A percentile compares a stretch with the other conserved stretches of the same genome.
These are phyloP conservation scores for Decapterus maruadsi DNA, from an alignment of 2,797 vertebrate species.

Conservation along the genomic window DNA sequence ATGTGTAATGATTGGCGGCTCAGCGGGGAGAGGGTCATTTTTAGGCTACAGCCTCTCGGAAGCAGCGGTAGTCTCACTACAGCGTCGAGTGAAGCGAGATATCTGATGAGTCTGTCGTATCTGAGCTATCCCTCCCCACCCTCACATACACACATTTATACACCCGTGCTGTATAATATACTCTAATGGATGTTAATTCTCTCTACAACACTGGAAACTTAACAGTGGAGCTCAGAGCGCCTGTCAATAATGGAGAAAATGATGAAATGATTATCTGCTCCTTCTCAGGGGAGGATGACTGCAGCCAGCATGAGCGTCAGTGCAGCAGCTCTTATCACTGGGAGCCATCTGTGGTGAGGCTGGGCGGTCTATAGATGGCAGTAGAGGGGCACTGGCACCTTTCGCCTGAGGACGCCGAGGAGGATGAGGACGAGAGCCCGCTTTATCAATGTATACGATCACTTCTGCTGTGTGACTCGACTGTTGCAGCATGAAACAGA, in stretches of 20 bases:
- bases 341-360: conserved; percentile 21
- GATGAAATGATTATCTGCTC: conserved; percentile 70
- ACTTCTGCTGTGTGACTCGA: conserved; percentile 7
- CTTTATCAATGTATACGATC: conserved; percentile 29
- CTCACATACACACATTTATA: conserved; percentile 7
- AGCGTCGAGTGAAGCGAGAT: conserved; percentile 16
- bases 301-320: conserved; percentile 30
- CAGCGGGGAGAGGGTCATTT: conserved; percentile 51
- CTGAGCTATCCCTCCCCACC: conserved; percentile 5
- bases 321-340: conserved; percentile 21
- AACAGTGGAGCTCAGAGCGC: conserved; percentile 52
- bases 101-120: conserved; percentile 61
- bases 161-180: conserved; percentile 24
- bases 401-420: background rate
- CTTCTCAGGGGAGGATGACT: conserved; percentile 27
- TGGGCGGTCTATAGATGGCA: conserved; percentile 73
- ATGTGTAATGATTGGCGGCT: conserved; percentile 60
- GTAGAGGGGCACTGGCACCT: conserved; percentile 60
- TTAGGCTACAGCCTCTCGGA: conserved; percentile 48
- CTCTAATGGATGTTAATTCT: conserved; percentile 66
- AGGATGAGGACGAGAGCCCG: conserved; percentile 11
- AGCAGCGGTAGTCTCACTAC: conserved; percentile 29
- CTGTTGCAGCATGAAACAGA: background rate
- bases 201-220: conserved; percentile 47
- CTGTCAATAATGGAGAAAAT: conserved; percentile 71